Evolutionary conservation across 2,888 invertebrate species (phyloP).

Genomic region (Myopa tessellatipennis): DNA sequence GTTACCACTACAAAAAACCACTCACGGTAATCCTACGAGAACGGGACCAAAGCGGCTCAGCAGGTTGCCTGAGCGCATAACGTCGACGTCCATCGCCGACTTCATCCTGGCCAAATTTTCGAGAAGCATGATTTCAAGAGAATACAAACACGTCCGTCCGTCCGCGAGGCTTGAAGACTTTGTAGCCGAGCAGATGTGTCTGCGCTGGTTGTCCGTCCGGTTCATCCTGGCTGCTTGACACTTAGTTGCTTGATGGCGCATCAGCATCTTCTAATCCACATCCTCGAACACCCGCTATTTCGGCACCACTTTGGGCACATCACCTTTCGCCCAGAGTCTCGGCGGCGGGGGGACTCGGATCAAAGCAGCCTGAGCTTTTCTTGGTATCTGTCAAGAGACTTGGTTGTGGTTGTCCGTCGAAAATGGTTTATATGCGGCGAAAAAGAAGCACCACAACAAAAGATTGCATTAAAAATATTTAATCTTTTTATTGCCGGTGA

Average conservation of each 20-base stretch:
- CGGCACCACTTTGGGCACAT: conserved; percentile 3
- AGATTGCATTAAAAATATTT: conserved; percentile 6
- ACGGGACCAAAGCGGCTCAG: conserved; percentile 6
- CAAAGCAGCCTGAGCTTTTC: background rate
- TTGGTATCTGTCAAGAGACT: background rate
- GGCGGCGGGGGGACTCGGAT: background rate
- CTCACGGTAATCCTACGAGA: background rate
- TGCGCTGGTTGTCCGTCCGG: too few species aligned
- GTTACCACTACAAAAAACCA: background rate
- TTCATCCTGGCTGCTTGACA: background rate
- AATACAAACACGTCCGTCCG: background rate
- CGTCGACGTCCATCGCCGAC: background rate
- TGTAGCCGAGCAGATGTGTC: too few species aligned
- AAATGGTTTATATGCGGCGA: background rate
- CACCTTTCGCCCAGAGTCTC: background rate
- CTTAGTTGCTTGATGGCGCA: conserved; percentile 16
- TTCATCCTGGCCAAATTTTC: background rate
- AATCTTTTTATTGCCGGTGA: conserved; percentile 12
- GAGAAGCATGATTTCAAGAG: background rate
- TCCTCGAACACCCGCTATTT: conserved; percentile 11
- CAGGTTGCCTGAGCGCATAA: conserved; percentile 17
- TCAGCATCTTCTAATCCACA: background rate
- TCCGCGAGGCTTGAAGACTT: background rate
- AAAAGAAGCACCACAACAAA: too few species aligned
- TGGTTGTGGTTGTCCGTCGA: background rate